Conservation (phyloP, 2,888 invertebrate genomes). For the Ichneumoninae sp. region DNA sequence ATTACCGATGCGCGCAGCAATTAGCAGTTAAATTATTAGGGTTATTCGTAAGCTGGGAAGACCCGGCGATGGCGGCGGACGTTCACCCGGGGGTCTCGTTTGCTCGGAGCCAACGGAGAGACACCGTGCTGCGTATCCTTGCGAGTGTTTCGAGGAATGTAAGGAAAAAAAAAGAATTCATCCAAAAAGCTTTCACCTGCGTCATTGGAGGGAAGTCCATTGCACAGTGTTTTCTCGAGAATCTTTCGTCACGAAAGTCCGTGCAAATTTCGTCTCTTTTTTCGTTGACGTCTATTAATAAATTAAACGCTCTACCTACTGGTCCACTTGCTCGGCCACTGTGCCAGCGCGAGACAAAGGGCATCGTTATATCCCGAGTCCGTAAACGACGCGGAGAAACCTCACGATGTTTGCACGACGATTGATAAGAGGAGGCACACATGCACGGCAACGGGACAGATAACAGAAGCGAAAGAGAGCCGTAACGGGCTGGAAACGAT, state of each 20-base stretch:
- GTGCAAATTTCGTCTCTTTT: not conserved
- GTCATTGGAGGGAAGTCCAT: slow-evolving; percentile 37
- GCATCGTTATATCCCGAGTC: slow-evolving; percentile 1
- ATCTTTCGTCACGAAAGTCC: slow-evolving; percentile 38
- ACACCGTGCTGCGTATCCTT: slow-evolving; percentile 3
- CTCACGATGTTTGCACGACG: slow-evolving; percentile 10
- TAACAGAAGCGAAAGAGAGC: slow-evolving; percentile 3
- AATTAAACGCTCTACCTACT: not conserved
- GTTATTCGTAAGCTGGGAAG: not conserved
- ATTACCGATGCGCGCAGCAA: not conserved
- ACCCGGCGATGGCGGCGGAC: not conserved
- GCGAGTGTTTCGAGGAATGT: not conserved
- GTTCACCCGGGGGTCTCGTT: not conserved
- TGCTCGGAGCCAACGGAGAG: not conserved
- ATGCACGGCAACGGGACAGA: not conserved
- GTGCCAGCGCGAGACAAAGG: not conserved
- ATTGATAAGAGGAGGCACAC: slow-evolving; percentile 6
- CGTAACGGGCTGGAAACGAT: too few relatives aligned
- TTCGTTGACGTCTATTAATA: not conserved
- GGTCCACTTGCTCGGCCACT: not conserved
- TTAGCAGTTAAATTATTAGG: not conserved
- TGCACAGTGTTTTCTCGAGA: slow-evolving; percentile 51
- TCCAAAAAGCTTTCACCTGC: slow-evolving; percentile 61
- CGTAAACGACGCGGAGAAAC: not conserved
- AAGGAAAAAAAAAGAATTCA: not conserved